A percentile compares a stretch with the other conserved stretches of the same genome.
These are phyloP conservation scores for Camponotus floridanus DNA, from an alignment of 1,140 invertebrate genomes.

Conservation along the genomic window DNA sequence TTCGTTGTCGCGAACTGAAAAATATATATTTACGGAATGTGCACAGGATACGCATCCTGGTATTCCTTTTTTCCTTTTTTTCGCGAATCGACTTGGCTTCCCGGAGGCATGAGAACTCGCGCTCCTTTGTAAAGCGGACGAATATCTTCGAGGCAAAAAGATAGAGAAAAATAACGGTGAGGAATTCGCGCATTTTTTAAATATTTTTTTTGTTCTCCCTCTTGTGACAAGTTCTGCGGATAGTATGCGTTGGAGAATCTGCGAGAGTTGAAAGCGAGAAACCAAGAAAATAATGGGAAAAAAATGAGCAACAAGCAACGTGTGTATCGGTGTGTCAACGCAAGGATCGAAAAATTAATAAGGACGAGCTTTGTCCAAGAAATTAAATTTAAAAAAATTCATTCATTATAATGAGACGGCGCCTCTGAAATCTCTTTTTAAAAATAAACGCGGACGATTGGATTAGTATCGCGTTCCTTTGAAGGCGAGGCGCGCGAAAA, in stretches of 20 bases:
- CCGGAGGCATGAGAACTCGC: neutral
- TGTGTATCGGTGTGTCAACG: neutral
- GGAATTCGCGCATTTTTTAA: neutral
- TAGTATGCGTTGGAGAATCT: neutral
- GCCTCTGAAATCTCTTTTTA: neutral
- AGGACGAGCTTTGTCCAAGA: neutral
- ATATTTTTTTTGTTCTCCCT: neutral
- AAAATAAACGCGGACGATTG: neutral
- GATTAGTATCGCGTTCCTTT: conserved; percentile 16
- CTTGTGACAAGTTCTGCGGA: neutral
- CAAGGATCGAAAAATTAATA: neutral
- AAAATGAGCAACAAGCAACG: neutral
- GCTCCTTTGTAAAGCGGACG: neutral
- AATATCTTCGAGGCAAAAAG: neutral
- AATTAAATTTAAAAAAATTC: neutral
- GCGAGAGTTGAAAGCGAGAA: neutral
- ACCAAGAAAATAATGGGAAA: neutral
- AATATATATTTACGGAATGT: conserved; percentile 39
- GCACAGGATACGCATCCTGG: neutral
- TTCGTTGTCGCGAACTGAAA: conserved; percentile 39
- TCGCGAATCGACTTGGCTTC: neutral
- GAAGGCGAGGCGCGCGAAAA: neutral
- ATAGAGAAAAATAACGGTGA: neutral
- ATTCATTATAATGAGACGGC: neutral
- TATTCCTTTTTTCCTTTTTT: conserved; percentile 18